Evolutionary conservation across 2,888 invertebrate genomes (phyloP), one percentile per base, ranked within the genome.

Genomic region (Aspidiotus rigidus): DNA sequence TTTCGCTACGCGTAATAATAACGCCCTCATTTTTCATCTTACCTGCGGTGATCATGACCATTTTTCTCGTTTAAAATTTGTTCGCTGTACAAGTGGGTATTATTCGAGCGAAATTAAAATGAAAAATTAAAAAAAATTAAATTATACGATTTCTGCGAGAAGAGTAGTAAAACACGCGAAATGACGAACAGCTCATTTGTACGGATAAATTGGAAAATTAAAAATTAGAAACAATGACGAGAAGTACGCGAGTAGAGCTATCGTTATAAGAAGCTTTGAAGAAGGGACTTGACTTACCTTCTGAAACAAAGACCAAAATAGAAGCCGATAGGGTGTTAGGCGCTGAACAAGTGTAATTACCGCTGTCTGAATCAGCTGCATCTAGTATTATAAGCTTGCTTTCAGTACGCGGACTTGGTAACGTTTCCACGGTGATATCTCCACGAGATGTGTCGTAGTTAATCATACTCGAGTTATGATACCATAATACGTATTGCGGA

Each of bases 401-500:
- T 80, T 91, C 90, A 73, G 92, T 92, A 77, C 87, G 84, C 77
- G 88, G 85, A 73, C 90, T 90, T 73, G 90, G 89, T 79, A 88
- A 87, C 74, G 91, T 92, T 78, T 86, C 85, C 76, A 93, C 91
- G 74, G 84, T 83, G 74, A 91, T 90, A 74, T 86, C 87, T 74
- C 90, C 88, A 76, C 91, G 85, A 75, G 88, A 83, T 75, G 85
- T 87, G 81, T 93, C 93, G 81, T 92, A 93, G 83, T 93, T 93
- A 81, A 93, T 91, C 88, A 93, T 91, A 77, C 89, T 87, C 79
- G 89, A 88, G 82, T 93, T 92, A 83, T 93, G 93, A 81, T 90
- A 93, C 93, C 93, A 93, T 82, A 93, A 93, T 77, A 94, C 92
- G 83, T 92, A 93, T 81, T 92, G 92, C 74, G 93, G 93, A 74